Conservation (phyloP, 2,888 invertebrate species). For the Carterocephalus palaemon region DNA sequence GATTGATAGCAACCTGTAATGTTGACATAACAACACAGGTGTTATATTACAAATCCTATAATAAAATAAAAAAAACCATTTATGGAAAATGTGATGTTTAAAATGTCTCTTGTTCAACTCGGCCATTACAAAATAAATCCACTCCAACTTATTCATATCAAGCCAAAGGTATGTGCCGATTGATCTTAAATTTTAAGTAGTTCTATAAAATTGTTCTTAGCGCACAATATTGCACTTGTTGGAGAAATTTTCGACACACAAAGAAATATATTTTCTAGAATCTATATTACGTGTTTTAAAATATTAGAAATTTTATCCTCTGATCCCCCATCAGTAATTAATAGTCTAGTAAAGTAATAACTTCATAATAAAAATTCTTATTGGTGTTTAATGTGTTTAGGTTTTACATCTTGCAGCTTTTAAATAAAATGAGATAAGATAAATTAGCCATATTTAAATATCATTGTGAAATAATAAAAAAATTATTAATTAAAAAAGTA, state of each 20-base stretch:
- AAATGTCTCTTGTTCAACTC: too few relatives aligned
- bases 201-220: conserved; percentile 22
- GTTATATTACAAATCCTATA: too few relatives aligned
- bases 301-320: conserved; percentile 16
- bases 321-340: background rate
- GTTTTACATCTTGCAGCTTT: background rate
- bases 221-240: conserved; percentile 26
- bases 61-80: too few relatives aligned
- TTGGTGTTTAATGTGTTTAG: background rate
- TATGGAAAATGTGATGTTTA: too few relatives aligned
- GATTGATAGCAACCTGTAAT: too few relatives aligned
- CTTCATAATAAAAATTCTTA: background rate
- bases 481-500: background rate
- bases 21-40: too few relatives aligned
- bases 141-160: conserved; percentile 21
- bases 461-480: too few relatives aligned
- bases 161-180: background rate
- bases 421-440: too few relatives aligned
- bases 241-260: conserved; percentile 15
- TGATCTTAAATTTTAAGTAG: conserved; percentile 7
- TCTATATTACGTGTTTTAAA: conserved; percentile 21
- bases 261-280: conserved; percentile 24
- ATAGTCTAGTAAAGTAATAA: conserved; percentile 1
- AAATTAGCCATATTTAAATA: too few relatives aligned
- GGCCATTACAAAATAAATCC: too few relatives aligned